Evolutionary conservation across 2,113 vertebrate genomes (phyloP).

Genomic region (Takifugu flavidus): DNA sequence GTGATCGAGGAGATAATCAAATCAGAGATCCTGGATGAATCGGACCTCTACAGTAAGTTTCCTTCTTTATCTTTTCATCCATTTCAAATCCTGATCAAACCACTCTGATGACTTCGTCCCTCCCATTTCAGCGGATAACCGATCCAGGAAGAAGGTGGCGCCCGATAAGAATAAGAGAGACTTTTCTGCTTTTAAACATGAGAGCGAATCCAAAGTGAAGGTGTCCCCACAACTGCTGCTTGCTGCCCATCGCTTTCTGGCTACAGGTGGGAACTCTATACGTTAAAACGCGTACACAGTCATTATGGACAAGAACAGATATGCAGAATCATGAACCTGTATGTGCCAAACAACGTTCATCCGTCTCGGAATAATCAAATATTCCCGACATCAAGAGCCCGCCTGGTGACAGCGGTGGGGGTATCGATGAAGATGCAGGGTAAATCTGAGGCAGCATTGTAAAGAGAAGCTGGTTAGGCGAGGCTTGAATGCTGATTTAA

Average conservation of each 20-base stretch:
- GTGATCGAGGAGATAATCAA: conserved; percentile 98
- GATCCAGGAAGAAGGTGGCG: conserved; percentile 82
- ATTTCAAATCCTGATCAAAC: not conserved
- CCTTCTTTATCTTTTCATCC: not conserved
- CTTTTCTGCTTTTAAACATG: conserved; percentile 92
- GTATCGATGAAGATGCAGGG: too few species aligned
- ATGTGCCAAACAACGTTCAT: too few species aligned
- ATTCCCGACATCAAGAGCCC: too few species aligned
- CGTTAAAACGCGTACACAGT: not conserved
- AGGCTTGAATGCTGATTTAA: too few species aligned
- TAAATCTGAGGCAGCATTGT: too few species aligned
- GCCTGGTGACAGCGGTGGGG: too few species aligned
- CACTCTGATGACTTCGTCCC: not conserved
- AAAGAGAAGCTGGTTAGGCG: too few species aligned
- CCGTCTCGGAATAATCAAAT: too few species aligned
- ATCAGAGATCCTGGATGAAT: conserved; percentile 92
- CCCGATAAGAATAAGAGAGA: conserved; percentile 86
- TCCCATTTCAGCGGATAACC: conserved; percentile 83
- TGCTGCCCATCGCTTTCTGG: conserved; percentile 92
- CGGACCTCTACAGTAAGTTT: conserved; percentile 88
- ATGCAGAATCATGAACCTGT: not conserved
- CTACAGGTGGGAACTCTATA: conserved; percentile 78
- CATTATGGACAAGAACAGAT: not conserved
- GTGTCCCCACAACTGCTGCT: conserved; percentile 94
- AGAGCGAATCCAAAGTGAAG: conserved; percentile 90